Evolutionary conservation across 2,888 invertebrate species (phyloP), one percentile per base, ranked within the genome.

Genomic region (Sialis lutaria): DNA sequence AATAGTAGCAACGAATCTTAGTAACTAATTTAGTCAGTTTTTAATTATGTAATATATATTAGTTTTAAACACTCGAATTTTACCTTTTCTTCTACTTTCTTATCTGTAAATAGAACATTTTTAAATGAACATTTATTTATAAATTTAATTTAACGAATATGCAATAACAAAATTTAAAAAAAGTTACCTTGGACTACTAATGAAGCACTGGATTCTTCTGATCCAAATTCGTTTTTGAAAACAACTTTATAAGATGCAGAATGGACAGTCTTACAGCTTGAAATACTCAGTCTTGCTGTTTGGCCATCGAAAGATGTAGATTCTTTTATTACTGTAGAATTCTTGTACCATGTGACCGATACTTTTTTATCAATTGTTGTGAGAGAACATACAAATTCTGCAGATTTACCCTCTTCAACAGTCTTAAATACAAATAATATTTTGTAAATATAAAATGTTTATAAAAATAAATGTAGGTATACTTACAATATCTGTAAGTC

Each of bases 211-310:
- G 87, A 85, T 59, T 89, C 86, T 55, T 89, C 92, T 61, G 85
- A 82, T 44, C 97, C 97, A 56, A 79, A 82, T 62, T 92, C 89
- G 63, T 96, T 97, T 58, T 78, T 81, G 46, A 95, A 84, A 31
- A 89, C 79, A 40, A 92, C 79, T 58, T 79, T 82, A 65, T 91
- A 93, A 44, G 77, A 79, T 40, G 89, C 90, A 5, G 80, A 72
- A 60, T 82, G 80, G 41, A 69, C 64, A n/a, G 74, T 74, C 46
- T 81, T 77, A 41, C 84, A 81, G 56, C 75, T 76, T 53, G 77
- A 78, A 53, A 95, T 85, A 50, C 79, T 80, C 7, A 95, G 67
- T 51, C 82, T 79, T 9, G 88, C 82, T 37, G 77, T 82, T 44
- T 79, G 79, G 22, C 90, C 90, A 60, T 91, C 89, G 58, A 90